These are phyloP conservation scores for Gulo gulo DNA, from an alignment of 2,113 vertebrate species.

Conservation along the genomic window DNA sequence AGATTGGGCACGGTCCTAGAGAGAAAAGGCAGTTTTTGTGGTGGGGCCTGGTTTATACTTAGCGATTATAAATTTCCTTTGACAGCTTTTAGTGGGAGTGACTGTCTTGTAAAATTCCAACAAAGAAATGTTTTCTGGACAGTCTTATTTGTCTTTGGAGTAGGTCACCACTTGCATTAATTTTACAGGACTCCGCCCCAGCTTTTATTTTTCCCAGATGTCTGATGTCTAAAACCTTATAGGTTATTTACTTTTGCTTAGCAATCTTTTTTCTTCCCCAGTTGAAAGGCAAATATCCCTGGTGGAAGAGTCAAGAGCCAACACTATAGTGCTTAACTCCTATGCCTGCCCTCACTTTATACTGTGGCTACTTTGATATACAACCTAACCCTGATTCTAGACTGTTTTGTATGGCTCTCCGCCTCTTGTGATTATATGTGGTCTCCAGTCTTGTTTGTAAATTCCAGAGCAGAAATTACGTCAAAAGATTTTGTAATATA, in stretches of 20 bases:
- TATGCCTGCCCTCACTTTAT: neutral
- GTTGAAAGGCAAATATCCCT: neutral
- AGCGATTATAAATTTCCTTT: slow-evolving; percentile 33
- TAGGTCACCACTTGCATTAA: neutral
- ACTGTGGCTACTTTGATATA: neutral
- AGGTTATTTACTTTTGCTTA: neutral
- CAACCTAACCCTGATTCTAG: neutral
- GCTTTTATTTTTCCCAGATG: slow-evolving; percentile 50
- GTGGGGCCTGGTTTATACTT: slow-evolving; percentile 30
- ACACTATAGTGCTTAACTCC: neutral
- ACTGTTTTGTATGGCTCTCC: neutral
- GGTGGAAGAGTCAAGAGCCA: neutral
- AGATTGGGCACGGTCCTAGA: neutral
- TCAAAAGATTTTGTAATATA: neutral
- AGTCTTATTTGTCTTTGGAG: slow-evolving; percentile 6
- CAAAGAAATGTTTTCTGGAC: slow-evolving; percentile 34
- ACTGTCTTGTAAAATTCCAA: slow-evolving; percentile 41
- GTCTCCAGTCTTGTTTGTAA: neutral
- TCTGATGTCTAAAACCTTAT: slow-evolving; percentile 29
- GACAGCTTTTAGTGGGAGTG: slow-evolving; percentile 44
- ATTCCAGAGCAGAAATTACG: neutral
- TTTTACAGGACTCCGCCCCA: neutral
- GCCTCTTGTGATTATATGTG: neutral
- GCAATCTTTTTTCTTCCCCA: neutral
- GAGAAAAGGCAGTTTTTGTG: slow-evolving; percentile 47